Conservation (phyloP, 2,113 vertebrate species). For the Panthera uncia region DNA sequence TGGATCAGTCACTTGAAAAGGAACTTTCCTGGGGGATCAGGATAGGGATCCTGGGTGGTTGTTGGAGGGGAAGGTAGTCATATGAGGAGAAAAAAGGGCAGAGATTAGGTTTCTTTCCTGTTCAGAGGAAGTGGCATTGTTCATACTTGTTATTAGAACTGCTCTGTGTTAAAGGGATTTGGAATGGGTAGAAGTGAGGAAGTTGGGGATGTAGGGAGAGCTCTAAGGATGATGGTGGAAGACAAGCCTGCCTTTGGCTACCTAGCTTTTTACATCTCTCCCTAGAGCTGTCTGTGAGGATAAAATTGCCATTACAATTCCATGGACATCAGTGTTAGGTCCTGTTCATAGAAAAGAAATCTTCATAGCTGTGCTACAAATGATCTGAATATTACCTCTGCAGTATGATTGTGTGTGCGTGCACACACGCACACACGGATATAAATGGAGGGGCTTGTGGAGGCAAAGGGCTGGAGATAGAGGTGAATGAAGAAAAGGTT, state of each 20-base stretch:
- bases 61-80: constrained; percentile 12
- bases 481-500: background rate
- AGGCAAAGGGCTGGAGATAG: background rate
- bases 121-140: background rate
- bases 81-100: background rate
- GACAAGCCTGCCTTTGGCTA: background rate
- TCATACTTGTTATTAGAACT: background rate
- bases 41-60: background rate
- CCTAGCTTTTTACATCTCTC: background rate
- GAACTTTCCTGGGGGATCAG: no score
- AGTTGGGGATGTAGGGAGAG: background rate
- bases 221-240: background rate
- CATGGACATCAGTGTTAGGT: background rate
- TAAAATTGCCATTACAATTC: background rate
- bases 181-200: background rate
- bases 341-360: background rate
- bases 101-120: background rate
- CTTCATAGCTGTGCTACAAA: background rate
- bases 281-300: background rate
- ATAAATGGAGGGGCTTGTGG: background rate
- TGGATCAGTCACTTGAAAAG: background rate
- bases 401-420: background rate
- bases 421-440: accelerated
- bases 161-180: background rate
- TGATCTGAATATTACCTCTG: background rate